Conservation (phyloP, 2,113 vertebrate species). For the Procavia capensis region DNA sequence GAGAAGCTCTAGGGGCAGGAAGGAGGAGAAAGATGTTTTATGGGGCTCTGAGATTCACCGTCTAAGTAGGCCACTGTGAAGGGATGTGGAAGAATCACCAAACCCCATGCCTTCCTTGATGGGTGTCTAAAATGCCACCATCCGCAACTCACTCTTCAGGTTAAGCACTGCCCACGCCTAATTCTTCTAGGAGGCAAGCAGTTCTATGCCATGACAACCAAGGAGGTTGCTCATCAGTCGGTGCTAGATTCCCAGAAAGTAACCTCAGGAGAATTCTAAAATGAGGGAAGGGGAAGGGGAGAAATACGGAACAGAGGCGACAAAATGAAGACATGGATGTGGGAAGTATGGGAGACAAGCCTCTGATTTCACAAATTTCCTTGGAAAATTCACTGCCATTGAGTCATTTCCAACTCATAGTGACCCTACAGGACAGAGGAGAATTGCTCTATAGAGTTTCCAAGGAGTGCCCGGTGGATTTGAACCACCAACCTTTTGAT, state of each 20-base stretch:
- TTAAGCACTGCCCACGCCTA: not conserved
- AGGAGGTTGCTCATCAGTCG: not conserved
- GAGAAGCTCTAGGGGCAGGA: not conserved
- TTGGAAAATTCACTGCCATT: too few species aligned
- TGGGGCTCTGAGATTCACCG: too few species aligned
- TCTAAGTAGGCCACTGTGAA: rapidly evolving
- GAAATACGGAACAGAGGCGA: not conserved
- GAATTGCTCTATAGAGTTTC: too few species aligned
- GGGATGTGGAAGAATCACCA: not conserved
- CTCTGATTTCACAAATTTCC: not conserved
- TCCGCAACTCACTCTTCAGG: rapidly evolving
- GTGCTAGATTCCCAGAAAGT: not conserved
- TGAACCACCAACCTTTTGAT: too few species aligned
- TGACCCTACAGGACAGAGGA: too few species aligned
- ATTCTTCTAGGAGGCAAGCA: rapidly evolving
- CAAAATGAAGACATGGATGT: rapidly evolving
- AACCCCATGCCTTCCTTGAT: too few species aligned
- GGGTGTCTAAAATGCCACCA: rapidly evolving
- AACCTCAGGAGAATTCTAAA: too few species aligned
- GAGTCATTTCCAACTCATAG: too few species aligned
- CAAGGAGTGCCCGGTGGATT: too few species aligned
- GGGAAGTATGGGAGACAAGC: rapidly evolving
- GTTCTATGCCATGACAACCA: rapidly evolving
- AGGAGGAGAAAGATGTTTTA: not conserved
- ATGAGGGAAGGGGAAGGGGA: too few species aligned